Percentiles rank a stretch among this genome's conserved stretches.
These are phyloP conservation scores for Dendrolimus kikuchii DNA, from an alignment of 1,140 invertebrate genomes.

Conservation along the genomic window DNA sequence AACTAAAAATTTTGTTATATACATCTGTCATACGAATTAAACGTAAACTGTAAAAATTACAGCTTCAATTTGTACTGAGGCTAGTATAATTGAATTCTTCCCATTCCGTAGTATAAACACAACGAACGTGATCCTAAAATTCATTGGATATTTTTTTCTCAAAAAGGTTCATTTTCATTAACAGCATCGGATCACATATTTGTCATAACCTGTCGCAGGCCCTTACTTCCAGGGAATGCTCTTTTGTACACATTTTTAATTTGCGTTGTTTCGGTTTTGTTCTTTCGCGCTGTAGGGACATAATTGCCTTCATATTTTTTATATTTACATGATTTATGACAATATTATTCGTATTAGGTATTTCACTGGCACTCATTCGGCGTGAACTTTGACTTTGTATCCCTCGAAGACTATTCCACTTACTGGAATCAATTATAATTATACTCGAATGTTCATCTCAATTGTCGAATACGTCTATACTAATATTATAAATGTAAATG, in stretches of 20 bases:
- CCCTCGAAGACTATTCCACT: too few relatives aligned
- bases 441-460: too few relatives aligned
- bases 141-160: conserved; percentile 34
- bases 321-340: neutral
- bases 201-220: conserved; percentile 59
- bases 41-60: neutral
- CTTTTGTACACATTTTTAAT: conserved; percentile 67
- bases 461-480: too few relatives aligned
- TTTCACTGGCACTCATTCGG: too few relatives aligned
- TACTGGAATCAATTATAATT: too few relatives aligned
- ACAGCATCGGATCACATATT: conserved; percentile 66
- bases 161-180: conserved; percentile 67
- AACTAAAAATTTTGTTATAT: too few relatives aligned
- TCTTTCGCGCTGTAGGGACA: conserved; percentile 31
- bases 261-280: conserved; percentile 55
- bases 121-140: conserved; percentile 23
- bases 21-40: too few relatives aligned
- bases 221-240: conserved; percentile 27
- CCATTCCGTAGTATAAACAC: conserved; percentile 19
- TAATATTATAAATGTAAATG: too few relatives aligned
- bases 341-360: neutral
- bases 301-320: conserved; percentile 13
- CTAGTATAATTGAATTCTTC: conserved; percentile 4
- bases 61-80: neutral
- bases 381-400: too few relatives aligned